Evolutionary conservation across 2,113 vertebrate species (phyloP).

Genomic region (Saccopteryx leptura): DNA sequence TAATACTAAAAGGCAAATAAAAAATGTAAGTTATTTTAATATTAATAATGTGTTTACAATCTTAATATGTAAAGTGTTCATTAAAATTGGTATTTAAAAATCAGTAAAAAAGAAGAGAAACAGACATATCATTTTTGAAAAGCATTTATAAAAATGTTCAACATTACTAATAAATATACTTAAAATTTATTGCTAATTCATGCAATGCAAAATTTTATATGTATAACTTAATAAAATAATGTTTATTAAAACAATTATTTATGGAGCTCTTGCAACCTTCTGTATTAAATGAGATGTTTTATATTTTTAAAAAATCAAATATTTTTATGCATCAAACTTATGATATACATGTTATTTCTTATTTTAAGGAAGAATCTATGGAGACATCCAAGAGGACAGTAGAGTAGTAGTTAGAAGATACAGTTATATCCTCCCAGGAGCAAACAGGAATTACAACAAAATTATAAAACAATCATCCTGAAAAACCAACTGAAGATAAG

Average conservation of each 20-base stretch:
- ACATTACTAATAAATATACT: slow-evolving; percentile 2
- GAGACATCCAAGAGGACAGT: background rate
- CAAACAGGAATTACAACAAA: too few relatives aligned
- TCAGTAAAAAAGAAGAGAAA: background rate
- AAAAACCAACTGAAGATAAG: too few relatives aligned
- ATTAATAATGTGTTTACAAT: background rate
- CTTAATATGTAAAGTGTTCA: background rate
- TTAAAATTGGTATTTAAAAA: slow-evolving; percentile 27
- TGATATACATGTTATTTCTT: background rate
- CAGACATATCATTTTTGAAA: background rate
- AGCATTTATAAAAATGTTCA: background rate
- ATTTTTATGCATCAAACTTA: background rate
- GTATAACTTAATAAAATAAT: slow-evolving; percentile 14
- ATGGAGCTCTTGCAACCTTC: background rate
- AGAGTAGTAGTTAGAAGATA: too few relatives aligned
- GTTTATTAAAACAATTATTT: background rate
- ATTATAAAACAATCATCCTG: too few relatives aligned
- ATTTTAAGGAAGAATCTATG: slow-evolving; percentile 3
- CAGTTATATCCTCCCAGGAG: too few relatives aligned
- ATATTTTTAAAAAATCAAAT: background rate
- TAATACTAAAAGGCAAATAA: background rate
- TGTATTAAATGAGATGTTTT: background rate
- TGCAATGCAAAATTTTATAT: background rate
- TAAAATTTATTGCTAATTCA: background rate
- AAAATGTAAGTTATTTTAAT: background rate